Conservation (phyloP, 2,888 invertebrate genomes). For the Brachyptera risi region DNA sequence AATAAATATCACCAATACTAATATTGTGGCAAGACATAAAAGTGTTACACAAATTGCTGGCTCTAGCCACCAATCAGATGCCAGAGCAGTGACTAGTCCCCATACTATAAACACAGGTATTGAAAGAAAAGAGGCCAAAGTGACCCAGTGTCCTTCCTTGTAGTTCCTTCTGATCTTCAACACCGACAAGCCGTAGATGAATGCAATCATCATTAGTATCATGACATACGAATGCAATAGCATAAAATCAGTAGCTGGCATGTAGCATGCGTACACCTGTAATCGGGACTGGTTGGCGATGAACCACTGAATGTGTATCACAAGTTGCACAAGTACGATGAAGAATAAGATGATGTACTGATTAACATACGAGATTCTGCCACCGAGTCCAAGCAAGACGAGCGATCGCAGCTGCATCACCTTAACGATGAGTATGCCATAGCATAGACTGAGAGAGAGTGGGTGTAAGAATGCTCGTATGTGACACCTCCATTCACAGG, state of each 20-base stretch:
- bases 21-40: conserved; percentile 38
- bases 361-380: conserved; percentile 40
- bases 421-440: conserved; percentile 42
- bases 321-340: conserved; percentile 40
- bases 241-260: conserved; percentile 38
- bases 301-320: conserved; percentile 40
- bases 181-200: conserved; percentile 40
- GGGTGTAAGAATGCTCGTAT: conserved; percentile 40
- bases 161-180: conserved; percentile 41
- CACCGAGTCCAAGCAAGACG: conserved; percentile 42
- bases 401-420: conserved; percentile 43
- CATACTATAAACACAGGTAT: conserved; percentile 38
- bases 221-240: conserved; percentile 39
- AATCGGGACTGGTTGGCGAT: conserved; percentile 30
- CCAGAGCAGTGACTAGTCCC: conserved; percentile 36
- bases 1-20: conserved; percentile 40
- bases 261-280: conserved; percentile 33
- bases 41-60: conserved; percentile 40
- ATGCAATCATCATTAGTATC: conserved; percentile 38
- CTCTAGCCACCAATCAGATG: conserved; percentile 37
- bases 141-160: conserved; percentile 40
- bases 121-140: conserved; percentile 38
- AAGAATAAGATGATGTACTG: conserved; percentile 40
- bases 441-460: conserved; percentile 41
- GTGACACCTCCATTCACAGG: conserved; percentile 38